These are phyloP conservation scores for Chaetura pelagica DNA, from an alignment of 2,113 vertebrate species.

Conservation along the genomic window DNA sequence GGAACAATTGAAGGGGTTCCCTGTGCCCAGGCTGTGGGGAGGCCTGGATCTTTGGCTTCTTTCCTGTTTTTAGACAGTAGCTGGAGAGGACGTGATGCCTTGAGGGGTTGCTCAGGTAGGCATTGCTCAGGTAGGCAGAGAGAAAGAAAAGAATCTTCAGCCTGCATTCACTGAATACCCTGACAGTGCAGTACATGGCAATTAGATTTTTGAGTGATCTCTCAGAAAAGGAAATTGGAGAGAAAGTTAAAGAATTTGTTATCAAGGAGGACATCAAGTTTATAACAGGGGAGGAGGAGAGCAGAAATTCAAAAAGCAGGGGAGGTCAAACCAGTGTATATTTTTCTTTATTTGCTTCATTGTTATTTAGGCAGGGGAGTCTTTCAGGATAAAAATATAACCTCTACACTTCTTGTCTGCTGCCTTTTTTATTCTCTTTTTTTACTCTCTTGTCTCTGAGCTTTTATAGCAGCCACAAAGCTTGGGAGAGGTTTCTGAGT, in stretches of 20 bases:
- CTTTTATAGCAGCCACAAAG: background rate
- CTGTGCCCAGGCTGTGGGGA: rapidly evolving
- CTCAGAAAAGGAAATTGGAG: background rate
- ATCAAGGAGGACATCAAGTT: background rate
- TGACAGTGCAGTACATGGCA: background rate
- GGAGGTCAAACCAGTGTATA: background rate
- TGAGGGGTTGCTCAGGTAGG: rapidly evolving
- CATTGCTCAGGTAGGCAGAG: background rate
- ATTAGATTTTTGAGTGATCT: background rate
- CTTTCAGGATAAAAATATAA: constrained; percentile 14
- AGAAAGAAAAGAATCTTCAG: background rate
- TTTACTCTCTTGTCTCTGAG: background rate
- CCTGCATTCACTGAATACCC: background rate
- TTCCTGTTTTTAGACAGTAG: background rate
- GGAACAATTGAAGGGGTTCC: too few relatives aligned
- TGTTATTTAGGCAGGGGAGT: background rate
- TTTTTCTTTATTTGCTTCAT: background rate
- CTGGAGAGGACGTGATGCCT: rapidly evolving
- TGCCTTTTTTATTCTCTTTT: background rate
- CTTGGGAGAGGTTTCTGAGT: background rate
- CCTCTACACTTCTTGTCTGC: background rate
- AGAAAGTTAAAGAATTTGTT: background rate
- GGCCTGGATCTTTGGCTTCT: background rate
- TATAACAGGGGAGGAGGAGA: background rate
- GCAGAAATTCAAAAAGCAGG: background rate